Evolutionary conservation across 2,888 invertebrate genomes (phyloP).

Genomic region (Liposcelis brunnea): DNA sequence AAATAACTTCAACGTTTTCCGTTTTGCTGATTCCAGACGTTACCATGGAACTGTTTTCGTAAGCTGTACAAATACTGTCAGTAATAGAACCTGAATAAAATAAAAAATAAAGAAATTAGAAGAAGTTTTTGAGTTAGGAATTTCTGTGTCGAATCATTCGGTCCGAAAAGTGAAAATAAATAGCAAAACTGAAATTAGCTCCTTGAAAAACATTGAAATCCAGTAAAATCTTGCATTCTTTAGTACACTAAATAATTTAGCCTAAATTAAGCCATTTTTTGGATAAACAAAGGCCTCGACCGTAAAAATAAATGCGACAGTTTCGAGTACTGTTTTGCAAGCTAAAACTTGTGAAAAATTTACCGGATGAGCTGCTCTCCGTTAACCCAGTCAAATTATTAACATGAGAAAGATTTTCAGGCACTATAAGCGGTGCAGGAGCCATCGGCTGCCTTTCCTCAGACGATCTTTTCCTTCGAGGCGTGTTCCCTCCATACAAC

Average conservation of each 20-base stretch:
- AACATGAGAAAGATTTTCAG: conserved; percentile 20
- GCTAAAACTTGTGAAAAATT: no score
- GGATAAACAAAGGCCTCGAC: no score
- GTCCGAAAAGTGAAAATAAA: no score
- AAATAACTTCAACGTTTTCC: conserved; percentile 17
- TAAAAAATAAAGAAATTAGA: conserved; percentile 11
- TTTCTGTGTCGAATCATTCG: no score
- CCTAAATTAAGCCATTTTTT: no score
- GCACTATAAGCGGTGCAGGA: conserved; percentile 19
- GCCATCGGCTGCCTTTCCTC: conserved; percentile 29
- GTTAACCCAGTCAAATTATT: conserved; percentile 29
- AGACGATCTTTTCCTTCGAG: conserved; percentile 28
- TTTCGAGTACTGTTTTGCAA: no score
- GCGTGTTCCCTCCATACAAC: conserved; percentile 20
- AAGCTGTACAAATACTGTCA: conserved; percentile 41
- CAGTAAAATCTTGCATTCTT: no score
- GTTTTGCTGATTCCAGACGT: conserved; percentile 11
- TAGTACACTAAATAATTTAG: no score
- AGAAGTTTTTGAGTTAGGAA: no score
- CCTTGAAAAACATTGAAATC: no score
- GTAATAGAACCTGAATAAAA: conserved; percentile 32
- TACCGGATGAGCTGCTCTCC: conserved; percentile 42
- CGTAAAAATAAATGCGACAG: no score
- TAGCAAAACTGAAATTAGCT: no score
- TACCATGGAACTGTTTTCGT: conserved; percentile 26